A percentile compares a stretch with the other conserved stretches of the same genome.
Evolutionary conservation across 2,888 invertebrate species (phyloP).

Genomic region (Lypha dubia): DNA sequence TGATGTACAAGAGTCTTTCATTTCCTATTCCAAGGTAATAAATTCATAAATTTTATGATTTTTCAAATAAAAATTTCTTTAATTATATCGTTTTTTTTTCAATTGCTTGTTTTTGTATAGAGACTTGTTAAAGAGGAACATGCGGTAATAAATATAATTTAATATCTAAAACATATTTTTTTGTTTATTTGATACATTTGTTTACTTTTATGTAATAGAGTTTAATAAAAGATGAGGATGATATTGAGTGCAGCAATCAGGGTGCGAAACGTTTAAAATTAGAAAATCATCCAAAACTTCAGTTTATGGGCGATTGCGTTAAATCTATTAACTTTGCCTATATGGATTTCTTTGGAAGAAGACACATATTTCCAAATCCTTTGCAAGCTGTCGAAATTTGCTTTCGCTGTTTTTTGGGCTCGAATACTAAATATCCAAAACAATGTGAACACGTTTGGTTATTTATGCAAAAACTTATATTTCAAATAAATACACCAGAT

Average conservation of each 20-base stretch:
- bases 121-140: background rate
- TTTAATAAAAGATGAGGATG: constrained; percentile 26
- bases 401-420: constrained; percentile 45
- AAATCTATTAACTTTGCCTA: constrained; percentile 17
- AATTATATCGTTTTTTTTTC: background rate
- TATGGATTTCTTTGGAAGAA: constrained; percentile 37
- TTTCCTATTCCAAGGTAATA: constrained; percentile 43
- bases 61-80: too few relatives aligned
- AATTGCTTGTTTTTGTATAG: background rate
- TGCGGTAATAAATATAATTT: background rate
- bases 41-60: background rate
- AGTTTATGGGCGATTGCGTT: constrained; percentile 21
- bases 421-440: constrained; percentile 51
- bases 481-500: constrained; percentile 36
- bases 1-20: constrained; percentile 63
- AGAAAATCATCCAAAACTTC: constrained; percentile 30
- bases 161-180: background rate
- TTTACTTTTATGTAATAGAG: constrained; percentile 2
- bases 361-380: constrained; percentile 41
- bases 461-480: constrained; percentile 51
- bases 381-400: constrained; percentile 45
- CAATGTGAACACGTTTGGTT: constrained; percentile 46
- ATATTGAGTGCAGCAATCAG: background rate
- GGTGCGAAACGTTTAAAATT: constrained; percentile 34
- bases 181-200: background rate